Conservation (phyloP, 2,113 vertebrate genomes). For the Numenius arquata region DNA sequence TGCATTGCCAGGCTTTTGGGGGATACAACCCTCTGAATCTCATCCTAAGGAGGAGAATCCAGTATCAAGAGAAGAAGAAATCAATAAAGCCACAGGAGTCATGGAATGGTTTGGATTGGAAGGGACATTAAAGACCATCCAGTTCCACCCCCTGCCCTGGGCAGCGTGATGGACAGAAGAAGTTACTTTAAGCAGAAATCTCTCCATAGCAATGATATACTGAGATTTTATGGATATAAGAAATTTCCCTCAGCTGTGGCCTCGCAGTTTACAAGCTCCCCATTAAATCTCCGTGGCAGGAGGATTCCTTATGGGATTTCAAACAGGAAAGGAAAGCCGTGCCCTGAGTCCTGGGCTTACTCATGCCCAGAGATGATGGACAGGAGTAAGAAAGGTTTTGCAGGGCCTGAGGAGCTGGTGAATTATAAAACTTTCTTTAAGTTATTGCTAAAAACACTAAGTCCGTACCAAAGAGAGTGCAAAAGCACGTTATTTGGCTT, state of each 20-base stretch:
- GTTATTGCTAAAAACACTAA: neutral
- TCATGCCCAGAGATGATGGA: neutral
- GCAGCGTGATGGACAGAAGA: accelerated
- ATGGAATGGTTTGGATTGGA: neutral
- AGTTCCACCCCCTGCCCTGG: neutral
- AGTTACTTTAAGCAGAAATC: neutral
- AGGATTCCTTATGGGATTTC: accelerated
- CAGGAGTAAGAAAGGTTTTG: neutral
- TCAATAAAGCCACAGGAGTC: neutral
- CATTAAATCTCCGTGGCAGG: neutral
- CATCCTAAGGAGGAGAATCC: neutral
- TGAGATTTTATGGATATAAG: neutral
- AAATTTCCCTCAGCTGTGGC: neutral
- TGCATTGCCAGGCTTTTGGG: neutral
- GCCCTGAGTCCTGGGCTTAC: neutral
- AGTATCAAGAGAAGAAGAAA: neutral
- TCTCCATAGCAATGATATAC: neutral
- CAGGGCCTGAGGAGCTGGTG: neutral
- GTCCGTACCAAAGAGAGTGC: neutral
- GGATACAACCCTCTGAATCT: accelerated
- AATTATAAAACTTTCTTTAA: neutral
- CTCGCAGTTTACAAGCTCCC: neutral
- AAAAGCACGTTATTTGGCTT: neutral
- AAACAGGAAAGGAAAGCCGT: neutral
- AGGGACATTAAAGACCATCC: neutral